Base-by-base conservation (phyloP, 2,797 vertebrate genomes). In the Champsocephalus gunnari region DNA sequence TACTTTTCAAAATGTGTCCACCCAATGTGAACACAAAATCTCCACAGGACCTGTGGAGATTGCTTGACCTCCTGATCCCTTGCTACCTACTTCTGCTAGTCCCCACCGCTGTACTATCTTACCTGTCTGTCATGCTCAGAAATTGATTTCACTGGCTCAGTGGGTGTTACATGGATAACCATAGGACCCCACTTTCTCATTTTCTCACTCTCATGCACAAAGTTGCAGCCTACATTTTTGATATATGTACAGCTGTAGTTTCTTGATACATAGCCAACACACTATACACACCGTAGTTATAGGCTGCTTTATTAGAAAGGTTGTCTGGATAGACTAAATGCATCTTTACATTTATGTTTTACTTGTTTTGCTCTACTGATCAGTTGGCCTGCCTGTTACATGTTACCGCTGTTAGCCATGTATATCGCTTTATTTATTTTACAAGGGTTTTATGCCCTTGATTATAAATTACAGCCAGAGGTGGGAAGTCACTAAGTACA, bases 131-230 rank as follows among this genome's bases (percentile, higher is more conserved):
- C 56, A 77, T 72, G 77, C 69, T 76, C 44, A 17, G 24, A 73
- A 86, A 88, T 67, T 64, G 71, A 87, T 88, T 81, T 80, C 62
- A 57, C 64, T 47, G 57, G 55, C 79, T 71, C 72, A 66, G 65
- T 62, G 54, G 70, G 66, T 68, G 47, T 62, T 66, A 88, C 56
- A 73, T 47, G 63, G 34, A 62, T 50, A 76, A 54, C 45, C 47
- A 17, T 32, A 51, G 43, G 17, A 34, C n/a, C 48, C 14, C 21
- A 57, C 32, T 71, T 21, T 47, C 47, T 54, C 11, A 59, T 54
- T 66, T n/a, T n/a, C 44, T 45, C 59, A 47, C 21, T 47, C 44
- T 47, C 60, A 48, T 3, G 61, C 38, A 12, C 60, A 16, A 21
- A 4, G 48, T n/a, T 19, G 9, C 34, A 38, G 34, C 34, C 34